Evolutionary conservation across 2,113 vertebrate genomes (phyloP), one percentile per base, ranked within the genome.

Genomic region (Tragulus kanchil): DNA sequence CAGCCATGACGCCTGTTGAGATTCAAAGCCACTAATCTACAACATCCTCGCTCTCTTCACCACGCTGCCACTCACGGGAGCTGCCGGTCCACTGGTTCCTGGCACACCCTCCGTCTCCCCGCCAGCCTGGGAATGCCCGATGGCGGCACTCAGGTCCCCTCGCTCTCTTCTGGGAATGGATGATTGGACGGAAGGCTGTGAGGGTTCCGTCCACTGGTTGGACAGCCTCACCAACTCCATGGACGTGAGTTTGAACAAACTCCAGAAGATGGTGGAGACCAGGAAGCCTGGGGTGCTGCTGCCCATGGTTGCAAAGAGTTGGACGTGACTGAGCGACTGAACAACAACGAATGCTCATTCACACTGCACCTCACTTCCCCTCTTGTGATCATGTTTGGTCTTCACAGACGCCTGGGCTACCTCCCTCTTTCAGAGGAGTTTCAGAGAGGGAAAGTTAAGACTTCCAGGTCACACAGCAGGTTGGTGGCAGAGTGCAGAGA

Each of bases 1-100:
- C 21, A 67, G 48, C 4, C 4, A 14, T 28, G 15, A 4, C 3
- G 23, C 26, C 28, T 0, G 0, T 23, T 3, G 11, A 26, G 45
- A 67, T 36, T 59, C 48, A 42, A 45, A 31, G n/a, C n/a, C 11
- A 58, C 42, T 14, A 58, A 25, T 13, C 36, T 31, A 23, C 19
- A 16, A 19, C 16, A 65, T 19, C 28, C 17, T 23, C 45, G 3
- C 58, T 58, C 36, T n/a, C 54, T 52, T 54, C 17, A 4, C 36
- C 52, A n/a, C 52, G 25, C 12, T 8, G 9, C 31, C 8, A 23
- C 26, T 64, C 64, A 48, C 8, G 69, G 42, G 73, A 65, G 65
- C 3, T 45, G 23, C 16, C 26, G 10, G 11, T 28, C 83, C 75
- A 0, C 15, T 42, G 69, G 69, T 10, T 50, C 48, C 83, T 58